Base-by-base conservation (phyloP, 2,797 vertebrate genomes). In the Sebastes oblongus region DNA sequence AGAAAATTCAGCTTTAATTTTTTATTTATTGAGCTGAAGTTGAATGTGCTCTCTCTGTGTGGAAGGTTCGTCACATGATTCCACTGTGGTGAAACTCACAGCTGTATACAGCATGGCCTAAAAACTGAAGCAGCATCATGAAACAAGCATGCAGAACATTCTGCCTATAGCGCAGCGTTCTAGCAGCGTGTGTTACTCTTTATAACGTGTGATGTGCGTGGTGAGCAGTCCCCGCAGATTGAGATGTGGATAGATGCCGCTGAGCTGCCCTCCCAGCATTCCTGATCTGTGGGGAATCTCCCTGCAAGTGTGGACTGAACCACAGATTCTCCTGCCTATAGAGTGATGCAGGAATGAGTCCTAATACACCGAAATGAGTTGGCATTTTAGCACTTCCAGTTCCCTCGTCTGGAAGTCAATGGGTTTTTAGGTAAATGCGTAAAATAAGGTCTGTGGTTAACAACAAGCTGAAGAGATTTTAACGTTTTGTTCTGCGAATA, bases 101-200 rank as follows among this genome's bases (percentile, higher is more conserved):
- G 27, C 29, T 62, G 61, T 24, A 42, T 16, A 22, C 18, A 55
- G 64, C 50, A 8, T 52, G 27, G 22, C 56, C 22, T 20, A 13
- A 66, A 66, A 66, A 25, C 55, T 30, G 72, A 60, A 55, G 30
- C 52, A 46, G 52, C 12, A 36, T 65, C 52, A 29, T 65, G 25
- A 61, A 56, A 66, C 70, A 36, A 65, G 46, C 60, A 18, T 32
- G 65, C 59, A 67, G 77, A 86, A 77, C 54, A 69, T 78, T 87
- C 78, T 36, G 30, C 50, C 70, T 54, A 39, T 52, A 9, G 46
- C 46, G 0, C 34, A 13, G 66, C 14, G 1, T 71, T 74, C 65
- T 42, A 73, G 67, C 68, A 56, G 30, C 4, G 0, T 65, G 42
- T 78, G 61, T 54, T 54, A 54, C 50, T 64, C 46, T 72, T 12